These are phyloP conservation scores for Sogatella furcifera DNA, from an alignment of 1,140 invertebrate genomes.

Conservation along the genomic window DNA sequence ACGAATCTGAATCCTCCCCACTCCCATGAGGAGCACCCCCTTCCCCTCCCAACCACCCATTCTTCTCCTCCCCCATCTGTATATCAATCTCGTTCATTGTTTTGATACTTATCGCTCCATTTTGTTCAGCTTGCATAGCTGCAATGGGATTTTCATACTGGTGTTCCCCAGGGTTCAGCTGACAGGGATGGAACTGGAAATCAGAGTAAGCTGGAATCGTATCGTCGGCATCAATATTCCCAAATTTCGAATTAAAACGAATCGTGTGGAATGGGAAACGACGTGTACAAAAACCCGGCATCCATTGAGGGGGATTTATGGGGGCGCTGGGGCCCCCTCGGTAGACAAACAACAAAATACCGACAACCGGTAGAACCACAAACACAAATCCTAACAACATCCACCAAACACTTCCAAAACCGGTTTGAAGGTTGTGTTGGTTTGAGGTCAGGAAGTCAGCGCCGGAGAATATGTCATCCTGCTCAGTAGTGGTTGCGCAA, in stretches of 20 bases:
- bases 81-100: too few species aligned
- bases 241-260: too few species aligned
- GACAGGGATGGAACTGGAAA: not conserved
- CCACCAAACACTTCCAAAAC: not conserved
- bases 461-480: not conserved
- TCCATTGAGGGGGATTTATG: too few species aligned
- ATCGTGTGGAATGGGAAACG: too few species aligned
- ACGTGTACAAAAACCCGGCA: too few species aligned
- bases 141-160: constrained; percentile 14
- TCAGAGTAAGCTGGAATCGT: not conserved
- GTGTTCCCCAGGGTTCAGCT: constrained; percentile 11
- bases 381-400: not conserved
- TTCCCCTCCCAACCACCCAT: too few species aligned
- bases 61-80: too few species aligned
- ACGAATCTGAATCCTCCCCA: too few species aligned
- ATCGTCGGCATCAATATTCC: too few species aligned
- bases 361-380: not conserved
- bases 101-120: too few species aligned
- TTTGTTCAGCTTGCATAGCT: too few species aligned
- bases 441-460: not conserved
- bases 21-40: too few species aligned
- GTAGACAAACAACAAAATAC: not conserved
- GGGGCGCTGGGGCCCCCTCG: not conserved
- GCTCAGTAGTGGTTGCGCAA: not conserved
- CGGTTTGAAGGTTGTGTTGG: not conserved